Evolutionary conservation across 2,113 vertebrate species (phyloP).

Genomic region (Tor tambroides): DNA sequence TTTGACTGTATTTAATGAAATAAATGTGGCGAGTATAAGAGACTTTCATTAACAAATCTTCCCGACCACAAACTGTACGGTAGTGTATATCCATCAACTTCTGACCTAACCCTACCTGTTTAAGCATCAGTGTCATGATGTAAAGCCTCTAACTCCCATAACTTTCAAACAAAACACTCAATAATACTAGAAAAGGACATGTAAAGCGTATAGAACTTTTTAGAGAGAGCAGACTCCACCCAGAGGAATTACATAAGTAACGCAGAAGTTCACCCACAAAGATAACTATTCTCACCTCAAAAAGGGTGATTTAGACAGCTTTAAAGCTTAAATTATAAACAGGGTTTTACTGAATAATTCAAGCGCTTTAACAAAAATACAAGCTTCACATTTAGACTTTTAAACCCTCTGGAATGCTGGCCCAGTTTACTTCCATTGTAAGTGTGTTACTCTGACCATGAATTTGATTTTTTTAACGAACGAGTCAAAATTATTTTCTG

Average conservation of each 20-base stretch:
- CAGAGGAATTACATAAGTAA: neutral
- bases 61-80: neutral
- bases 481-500: neutral
- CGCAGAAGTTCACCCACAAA: neutral
- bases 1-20: neutral
- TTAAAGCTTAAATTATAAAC: conserved; percentile 17
- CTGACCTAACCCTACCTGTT: neutral
- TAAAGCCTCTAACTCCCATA: neutral
- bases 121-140: neutral
- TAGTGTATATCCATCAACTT: neutral
- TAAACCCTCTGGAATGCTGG: neutral
- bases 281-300: neutral
- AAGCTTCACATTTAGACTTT: neutral
- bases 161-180: neutral
- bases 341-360: neutral
- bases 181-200: neutral
- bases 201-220: neutral
- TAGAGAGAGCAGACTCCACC: neutral
- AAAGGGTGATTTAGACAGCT: neutral
- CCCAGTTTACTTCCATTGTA: conserved; percentile 9
- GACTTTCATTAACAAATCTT: neutral
- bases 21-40: neutral
- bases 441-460: conserved; percentile 1
- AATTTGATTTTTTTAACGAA: neutral
- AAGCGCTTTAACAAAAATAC: neutral